These are phyloP conservation scores for Clarias gariepinus DNA, from an alignment of 2,113 vertebrate genomes.

Conservation along the genomic window DNA sequence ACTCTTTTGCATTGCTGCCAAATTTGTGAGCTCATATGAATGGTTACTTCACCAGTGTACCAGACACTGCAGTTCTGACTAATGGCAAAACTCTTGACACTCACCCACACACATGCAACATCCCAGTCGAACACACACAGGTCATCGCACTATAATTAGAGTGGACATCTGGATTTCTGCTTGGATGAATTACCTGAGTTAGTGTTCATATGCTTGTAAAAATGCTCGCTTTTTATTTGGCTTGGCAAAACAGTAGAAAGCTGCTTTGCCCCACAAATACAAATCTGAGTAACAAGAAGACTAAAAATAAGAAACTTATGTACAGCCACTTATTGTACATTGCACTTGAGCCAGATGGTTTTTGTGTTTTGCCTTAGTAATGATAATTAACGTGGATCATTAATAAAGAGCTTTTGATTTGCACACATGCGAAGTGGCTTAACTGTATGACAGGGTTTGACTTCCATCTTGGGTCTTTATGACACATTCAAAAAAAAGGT, in stretches of 20 bases:
- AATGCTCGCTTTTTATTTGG: neutral
- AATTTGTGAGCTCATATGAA: constrained; percentile 11
- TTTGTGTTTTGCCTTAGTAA: neutral
- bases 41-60: neutral
- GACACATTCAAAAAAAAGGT: neutral
- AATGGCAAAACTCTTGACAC: constrained; percentile 4
- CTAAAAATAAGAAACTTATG: neutral
- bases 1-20: neutral
- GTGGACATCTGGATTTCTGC: neutral
- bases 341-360: neutral
- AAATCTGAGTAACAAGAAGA: neutral
- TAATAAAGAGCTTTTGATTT: neutral
- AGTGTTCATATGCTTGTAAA: neutral
- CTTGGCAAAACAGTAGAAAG: neutral
- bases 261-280: neutral
- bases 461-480: neutral
- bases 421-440: neutral
- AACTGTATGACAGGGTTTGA: neutral
- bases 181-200: neutral
- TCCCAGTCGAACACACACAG: neutral
- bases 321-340: neutral
- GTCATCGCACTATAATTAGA: neutral
- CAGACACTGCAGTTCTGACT: neutral
- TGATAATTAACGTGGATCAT: neutral
- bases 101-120: neutral